phyloP scores from a whole-genome alignment of 2,888 invertebrate genomes.

The Prostheceraeus crozeri region DNA sequence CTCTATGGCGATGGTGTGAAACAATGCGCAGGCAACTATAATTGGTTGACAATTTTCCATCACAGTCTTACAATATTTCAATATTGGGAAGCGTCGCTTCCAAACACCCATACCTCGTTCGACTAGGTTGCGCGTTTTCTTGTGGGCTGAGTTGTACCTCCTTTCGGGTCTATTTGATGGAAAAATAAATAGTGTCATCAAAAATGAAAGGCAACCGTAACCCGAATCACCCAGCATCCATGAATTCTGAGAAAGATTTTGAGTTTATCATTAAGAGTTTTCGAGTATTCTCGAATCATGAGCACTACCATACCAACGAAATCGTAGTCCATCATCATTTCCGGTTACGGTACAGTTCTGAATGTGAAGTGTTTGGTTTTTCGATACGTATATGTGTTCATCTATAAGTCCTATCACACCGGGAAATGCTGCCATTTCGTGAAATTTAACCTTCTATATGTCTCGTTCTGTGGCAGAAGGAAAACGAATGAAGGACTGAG shows the following conservation, averaged over 20 bases:
- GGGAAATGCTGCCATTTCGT: conserved; percentile 1
- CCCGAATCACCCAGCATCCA: conserved; percentile 51
- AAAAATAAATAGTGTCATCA: conserved; percentile 45
- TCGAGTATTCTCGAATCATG: conserved; percentile 6
- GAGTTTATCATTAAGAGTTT: conserved; percentile 1
- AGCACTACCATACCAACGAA: conserved; percentile 10
- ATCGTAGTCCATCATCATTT: background rate
- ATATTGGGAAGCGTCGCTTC: conserved; percentile 44
- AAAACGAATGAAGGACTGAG: background rate
- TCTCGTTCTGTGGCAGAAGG: conserved; percentile 8
- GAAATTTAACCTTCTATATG: background rate
- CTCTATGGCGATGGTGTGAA: background rate
- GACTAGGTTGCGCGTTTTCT: conserved; percentile 47
- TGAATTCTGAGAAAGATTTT: no score
- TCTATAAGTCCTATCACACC: conserved; percentile 11
- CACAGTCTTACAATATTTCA: conserved; percentile 9
- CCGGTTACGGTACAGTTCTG: background rate
- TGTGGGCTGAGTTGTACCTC: conserved; percentile 47
- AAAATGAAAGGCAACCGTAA: conserved; percentile 44
- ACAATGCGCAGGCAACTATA: background rate
- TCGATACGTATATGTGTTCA: conserved; percentile 9
- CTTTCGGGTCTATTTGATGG: conserved; percentile 43
- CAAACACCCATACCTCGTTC: conserved; percentile 47
- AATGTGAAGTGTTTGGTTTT: background rate
- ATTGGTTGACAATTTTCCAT: conserved; percentile 1